Conservation (phyloP, 2,113 vertebrate species). For the Proteles cristata region DNA sequence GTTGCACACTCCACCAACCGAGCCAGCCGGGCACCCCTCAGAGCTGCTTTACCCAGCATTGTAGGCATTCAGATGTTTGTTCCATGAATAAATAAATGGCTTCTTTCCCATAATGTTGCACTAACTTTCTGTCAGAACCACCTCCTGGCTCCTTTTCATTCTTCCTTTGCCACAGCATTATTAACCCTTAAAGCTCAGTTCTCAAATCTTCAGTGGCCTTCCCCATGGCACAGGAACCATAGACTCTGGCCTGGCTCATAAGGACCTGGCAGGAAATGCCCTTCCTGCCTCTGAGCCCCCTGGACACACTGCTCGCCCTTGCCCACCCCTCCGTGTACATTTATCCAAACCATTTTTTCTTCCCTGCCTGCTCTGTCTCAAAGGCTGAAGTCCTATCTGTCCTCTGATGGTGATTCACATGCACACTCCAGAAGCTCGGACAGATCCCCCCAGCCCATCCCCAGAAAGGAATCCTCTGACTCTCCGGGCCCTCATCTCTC, state of each 20-base stretch:
- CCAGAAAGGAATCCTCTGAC: background rate
- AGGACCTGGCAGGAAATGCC: rapidly evolving
- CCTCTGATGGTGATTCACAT: background rate
- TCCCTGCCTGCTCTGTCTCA: too few species aligned
- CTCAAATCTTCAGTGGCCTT: background rate
- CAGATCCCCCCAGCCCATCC: background rate
- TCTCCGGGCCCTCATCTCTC: background rate
- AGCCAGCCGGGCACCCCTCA: background rate
- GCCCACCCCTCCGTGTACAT: background rate
- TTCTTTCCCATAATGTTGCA: background rate
- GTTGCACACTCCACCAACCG: background rate
- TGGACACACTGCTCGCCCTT: background rate
- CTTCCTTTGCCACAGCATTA: background rate
- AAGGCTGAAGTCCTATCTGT: background rate
- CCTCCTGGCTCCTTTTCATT: background rate
- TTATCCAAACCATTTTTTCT: background rate
- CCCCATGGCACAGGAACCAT: background rate
- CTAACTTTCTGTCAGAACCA: background rate
- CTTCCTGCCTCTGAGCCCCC: background rate
- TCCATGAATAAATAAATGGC: background rate
- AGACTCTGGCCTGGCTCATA: background rate
- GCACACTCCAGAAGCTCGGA: background rate
- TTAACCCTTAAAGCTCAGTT: background rate
- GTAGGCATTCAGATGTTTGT: background rate
- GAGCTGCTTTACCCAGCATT: background rate